Evolutionary conservation across 1,140 invertebrate genomes (phyloP), one percentile per base, ranked within the genome.

Genomic region (Drosophila kepulauana): DNA sequence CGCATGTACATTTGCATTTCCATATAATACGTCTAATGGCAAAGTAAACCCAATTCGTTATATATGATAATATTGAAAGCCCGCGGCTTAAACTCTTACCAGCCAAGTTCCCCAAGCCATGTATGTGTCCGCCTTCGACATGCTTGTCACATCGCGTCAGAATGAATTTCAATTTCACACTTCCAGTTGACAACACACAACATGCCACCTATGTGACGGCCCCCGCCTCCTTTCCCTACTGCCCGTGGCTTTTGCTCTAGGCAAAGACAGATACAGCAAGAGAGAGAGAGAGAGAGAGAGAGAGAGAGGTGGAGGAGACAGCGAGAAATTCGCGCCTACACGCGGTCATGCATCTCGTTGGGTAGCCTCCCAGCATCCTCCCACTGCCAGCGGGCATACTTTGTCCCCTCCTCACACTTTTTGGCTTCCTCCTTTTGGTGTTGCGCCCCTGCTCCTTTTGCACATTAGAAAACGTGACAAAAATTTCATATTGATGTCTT

Each of bases 401-500:
- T 38, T 35, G 38, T 43, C 49, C 30, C 48, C 58, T 58, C 71
- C 43, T 58, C 71, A 62, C 11, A 11, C 20, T 13, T 4, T 25
- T 30, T 6, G 5, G 13, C 45, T 4, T 6, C 20, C 11, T 10
- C 7, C 30, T 25, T 25, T 25, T 3, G 8, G 7, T 15, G 28
- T 30, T 15, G n/a, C 28, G 13, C 6, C 33, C 13, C 15, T 33
- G 13, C 28, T 54, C 25, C 30, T 15, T 67, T 57, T 25, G 57
- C 80, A 75, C 85, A 87, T 88, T 87, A 87, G 84, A 84, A 88
- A 88, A 88, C 85, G 85, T 88, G 85, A 88, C 85, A 88, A 81
- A 88, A 88, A 89, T 88, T 88, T 89, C 80, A 88, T 85, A 88
- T 88, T 89, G 85, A 89, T 88, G 85, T 89, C 81, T 88, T 89